phyloP scores from a whole-genome alignment of 1,140 invertebrate species.

The Aleiodes sp. region DNA sequence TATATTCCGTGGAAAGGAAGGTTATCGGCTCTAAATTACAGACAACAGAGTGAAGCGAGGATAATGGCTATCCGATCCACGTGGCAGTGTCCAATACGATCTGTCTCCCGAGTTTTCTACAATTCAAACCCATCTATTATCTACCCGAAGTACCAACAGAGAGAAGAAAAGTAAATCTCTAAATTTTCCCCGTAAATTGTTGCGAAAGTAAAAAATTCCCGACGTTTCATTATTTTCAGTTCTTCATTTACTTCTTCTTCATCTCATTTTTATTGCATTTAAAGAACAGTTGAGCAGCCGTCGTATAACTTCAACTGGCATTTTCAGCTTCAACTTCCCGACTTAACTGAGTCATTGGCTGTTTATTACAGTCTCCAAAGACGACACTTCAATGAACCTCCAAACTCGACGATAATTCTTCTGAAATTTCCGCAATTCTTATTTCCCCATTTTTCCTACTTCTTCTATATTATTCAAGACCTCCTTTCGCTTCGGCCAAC shows the following conservation, averaged over 20 bases:
- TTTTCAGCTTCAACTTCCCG: constrained; percentile 33
- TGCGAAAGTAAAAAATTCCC: too few relatives aligned
- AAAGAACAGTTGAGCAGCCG: neutral
- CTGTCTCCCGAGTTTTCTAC: constrained; percentile 34
- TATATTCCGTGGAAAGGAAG: constrained; percentile 37
- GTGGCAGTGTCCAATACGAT: constrained; percentile 37
- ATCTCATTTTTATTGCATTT: constrained; percentile 37
- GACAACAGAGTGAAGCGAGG: constrained; percentile 27
- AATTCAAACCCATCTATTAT: constrained; percentile 29
- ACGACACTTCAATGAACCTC: constrained; percentile 31
- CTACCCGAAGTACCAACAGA: neutral
- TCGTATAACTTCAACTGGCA: neutral
- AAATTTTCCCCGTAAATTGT: too few relatives aligned
- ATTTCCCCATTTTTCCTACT: neutral
- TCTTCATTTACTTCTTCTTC: constrained; percentile 15
- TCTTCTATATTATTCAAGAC: neutral
- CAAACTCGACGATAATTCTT: constrained; percentile 19
- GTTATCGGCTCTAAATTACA: constrained; percentile 42
- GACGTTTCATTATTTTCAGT: neutral
- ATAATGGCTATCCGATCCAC: constrained; percentile 41
- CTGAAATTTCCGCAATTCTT: too few relatives aligned
- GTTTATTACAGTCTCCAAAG: constrained; percentile 51
- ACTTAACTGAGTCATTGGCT: constrained; percentile 58
- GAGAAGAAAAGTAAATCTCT: neutral
- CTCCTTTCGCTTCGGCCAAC: constrained; percentile 32